Conservation (phyloP, 1,140 invertebrate species). For the Conus ventricosus region DNA sequence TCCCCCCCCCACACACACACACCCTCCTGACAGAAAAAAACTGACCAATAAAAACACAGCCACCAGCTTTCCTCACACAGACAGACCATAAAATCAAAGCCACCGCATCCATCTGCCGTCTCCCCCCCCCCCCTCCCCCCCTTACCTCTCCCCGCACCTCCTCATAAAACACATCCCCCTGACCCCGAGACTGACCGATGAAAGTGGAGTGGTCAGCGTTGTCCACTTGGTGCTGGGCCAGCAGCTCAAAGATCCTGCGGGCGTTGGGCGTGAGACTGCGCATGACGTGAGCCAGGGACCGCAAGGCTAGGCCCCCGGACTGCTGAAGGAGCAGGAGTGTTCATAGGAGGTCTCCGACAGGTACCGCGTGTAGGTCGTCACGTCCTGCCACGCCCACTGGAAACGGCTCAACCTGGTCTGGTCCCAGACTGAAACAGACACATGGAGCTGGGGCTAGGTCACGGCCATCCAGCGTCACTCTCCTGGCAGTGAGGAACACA, state of each 20-base stretch:
- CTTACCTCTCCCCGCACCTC: too few relatives aligned
- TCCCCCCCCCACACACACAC: too few relatives aligned
- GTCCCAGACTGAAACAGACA: conserved; percentile 87
- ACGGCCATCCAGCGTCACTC: too few relatives aligned
- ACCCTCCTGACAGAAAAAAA: neutral
- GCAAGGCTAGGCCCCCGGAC: conserved; percentile 85
- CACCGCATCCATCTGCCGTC: too few relatives aligned
- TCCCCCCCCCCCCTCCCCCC: too few relatives aligned
- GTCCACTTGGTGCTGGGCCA: conserved; percentile 86
- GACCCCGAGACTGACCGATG: neutral
- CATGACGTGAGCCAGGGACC: conserved; percentile 91
- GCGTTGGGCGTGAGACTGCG: conserved; percentile 91
- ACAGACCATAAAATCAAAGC: neutral
- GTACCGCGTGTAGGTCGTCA: conserved; percentile 89
- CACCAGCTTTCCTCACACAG: neutral
- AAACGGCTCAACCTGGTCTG: conserved; percentile 87
- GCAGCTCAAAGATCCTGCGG: conserved; percentile 88
- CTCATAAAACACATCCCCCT: neutral
- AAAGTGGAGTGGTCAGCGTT: conserved; percentile 76
- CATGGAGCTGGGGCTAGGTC: too few relatives aligned
- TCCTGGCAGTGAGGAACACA: neutral
- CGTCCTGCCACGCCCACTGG: conserved; percentile 91
- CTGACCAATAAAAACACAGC: neutral
- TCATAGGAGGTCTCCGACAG: conserved; percentile 91
- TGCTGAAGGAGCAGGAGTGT: conserved; percentile 89